Percentiles rank a stretch among this genome's conserved stretches.
phyloP scores from a whole-genome alignment of 2,888 invertebrate species.

The Taphrorychus bicolor region DNA sequence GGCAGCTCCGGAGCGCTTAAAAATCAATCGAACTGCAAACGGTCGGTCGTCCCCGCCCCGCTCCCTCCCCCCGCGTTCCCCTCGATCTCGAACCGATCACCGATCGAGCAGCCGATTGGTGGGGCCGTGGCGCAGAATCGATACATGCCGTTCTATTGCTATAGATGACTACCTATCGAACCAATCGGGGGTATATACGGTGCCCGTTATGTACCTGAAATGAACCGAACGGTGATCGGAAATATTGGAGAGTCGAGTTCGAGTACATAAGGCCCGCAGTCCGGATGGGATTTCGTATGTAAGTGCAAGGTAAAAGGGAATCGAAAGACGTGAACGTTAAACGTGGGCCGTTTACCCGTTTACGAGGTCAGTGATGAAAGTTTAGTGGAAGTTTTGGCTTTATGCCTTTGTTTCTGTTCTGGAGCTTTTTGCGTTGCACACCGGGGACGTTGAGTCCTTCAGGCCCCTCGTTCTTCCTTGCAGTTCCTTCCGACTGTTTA shows the following conservation, averaged over 20 bases:
- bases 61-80: conserved; percentile 19
- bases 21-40: conserved; percentile 41
- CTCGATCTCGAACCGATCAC: conserved; percentile 39
- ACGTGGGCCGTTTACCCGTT: background rate
- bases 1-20: conserved; percentile 24
- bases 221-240: conserved; percentile 35
- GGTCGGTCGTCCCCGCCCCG: conserved; percentile 34
- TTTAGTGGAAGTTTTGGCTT: background rate
- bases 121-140: conserved; percentile 66
- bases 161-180: conserved; percentile 63
- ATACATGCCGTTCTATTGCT: conserved; percentile 60
- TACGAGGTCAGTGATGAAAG: conserved; percentile 6
- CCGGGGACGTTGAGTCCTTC: no score
- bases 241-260: conserved; percentile 30
- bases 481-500: no score
- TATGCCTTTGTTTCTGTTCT: background rate
- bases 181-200: conserved; percentile 53
- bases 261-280: conserved; percentile 27
- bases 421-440: background rate
- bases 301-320: conserved; percentile 10
- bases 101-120: conserved; percentile 61
- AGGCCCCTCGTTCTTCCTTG: no score
- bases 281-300: background rate
- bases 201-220: conserved; percentile 39
- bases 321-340: conserved; percentile 7